These are phyloP conservation scores for Baryphthengus martii DNA, from an alignment of 2,113 vertebrate genomes.

Conservation along the genomic window DNA sequence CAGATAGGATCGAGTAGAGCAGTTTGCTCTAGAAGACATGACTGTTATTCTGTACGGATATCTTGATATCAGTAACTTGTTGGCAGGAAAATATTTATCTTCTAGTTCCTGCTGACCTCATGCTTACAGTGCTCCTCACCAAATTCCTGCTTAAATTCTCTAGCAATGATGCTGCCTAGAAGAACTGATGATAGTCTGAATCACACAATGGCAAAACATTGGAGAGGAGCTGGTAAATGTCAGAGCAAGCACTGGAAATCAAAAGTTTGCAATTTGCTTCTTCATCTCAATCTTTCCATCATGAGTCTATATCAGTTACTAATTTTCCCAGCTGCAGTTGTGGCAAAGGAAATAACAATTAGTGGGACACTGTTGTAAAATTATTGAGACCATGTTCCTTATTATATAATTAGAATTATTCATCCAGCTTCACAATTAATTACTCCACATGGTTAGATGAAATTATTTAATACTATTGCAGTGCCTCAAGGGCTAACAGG, in stretches of 20 bases:
- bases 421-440: not conserved
- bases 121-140: fast-evolving
- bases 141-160: not conserved
- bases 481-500: not conserved
- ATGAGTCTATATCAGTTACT: not conserved
- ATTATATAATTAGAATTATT: not conserved
- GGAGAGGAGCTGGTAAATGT: not conserved
- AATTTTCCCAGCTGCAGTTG: not conserved
- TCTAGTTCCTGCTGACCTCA: not conserved
- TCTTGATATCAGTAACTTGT: not conserved
- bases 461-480: not conserved
- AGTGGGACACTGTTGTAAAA: not conserved
- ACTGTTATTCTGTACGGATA: not conserved
- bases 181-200: not conserved
- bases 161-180: not conserved
- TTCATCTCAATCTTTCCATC: not conserved
- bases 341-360: not conserved
- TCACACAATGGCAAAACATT: not conserved
- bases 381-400: not conserved
- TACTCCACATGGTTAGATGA: not conserved
- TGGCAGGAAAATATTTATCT: fast-evolving
- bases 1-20: not conserved
- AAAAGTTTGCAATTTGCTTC: not conserved
- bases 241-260: not conserved
- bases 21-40: not conserved